Evolutionary conservation across 2,888 invertebrate species (phyloP).

Genomic region (Pardosa pseudoannulata): DNA sequence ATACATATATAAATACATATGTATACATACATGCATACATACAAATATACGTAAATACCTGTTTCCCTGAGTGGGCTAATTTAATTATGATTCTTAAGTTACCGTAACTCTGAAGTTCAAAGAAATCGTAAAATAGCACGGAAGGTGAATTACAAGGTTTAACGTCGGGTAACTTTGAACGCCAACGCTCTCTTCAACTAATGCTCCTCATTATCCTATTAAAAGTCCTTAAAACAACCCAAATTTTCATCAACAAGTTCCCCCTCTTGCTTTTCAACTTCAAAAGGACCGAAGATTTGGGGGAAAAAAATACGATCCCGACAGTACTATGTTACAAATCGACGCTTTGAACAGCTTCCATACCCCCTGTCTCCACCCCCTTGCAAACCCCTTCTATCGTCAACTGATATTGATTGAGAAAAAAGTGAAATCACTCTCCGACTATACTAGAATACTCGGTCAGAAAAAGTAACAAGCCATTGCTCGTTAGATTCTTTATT

Average conservation of each 20-base stretch:
- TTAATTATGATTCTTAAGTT: too few species aligned
- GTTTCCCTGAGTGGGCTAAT: too few species aligned
- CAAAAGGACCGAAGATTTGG: not conserved
- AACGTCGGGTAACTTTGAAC: too few species aligned
- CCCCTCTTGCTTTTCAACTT: not conserved
- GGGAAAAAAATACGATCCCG: slow-evolving; percentile 26
- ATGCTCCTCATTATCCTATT: not conserved
- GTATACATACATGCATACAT: too few species aligned
- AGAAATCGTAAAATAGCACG: too few species aligned
- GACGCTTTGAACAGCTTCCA: slow-evolving; percentile 32
- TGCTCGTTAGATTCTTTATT: slow-evolving; percentile 17
- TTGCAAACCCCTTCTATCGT: slow-evolving; percentile 39
- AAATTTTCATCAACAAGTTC: slow-evolving; percentile 6
- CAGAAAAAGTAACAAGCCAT: slow-evolving; percentile 60
- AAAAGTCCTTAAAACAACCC: slow-evolving; percentile 1
- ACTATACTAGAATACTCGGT: slow-evolving; percentile 31
- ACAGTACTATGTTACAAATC: slow-evolving; percentile 51
- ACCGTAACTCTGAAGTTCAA: too few species aligned
- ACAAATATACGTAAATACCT: too few species aligned
- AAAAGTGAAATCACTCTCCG: slow-evolving; percentile 53
- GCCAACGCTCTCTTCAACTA: too few species aligned
- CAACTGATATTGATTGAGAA: slow-evolving; percentile 67
- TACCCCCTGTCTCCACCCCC: slow-evolving; percentile 16
- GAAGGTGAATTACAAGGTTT: too few species aligned
- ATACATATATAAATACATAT: too few species aligned